Base-by-base conservation (phyloP, 2,888 invertebrate species). In the Habrosyne pyritoides region DNA sequence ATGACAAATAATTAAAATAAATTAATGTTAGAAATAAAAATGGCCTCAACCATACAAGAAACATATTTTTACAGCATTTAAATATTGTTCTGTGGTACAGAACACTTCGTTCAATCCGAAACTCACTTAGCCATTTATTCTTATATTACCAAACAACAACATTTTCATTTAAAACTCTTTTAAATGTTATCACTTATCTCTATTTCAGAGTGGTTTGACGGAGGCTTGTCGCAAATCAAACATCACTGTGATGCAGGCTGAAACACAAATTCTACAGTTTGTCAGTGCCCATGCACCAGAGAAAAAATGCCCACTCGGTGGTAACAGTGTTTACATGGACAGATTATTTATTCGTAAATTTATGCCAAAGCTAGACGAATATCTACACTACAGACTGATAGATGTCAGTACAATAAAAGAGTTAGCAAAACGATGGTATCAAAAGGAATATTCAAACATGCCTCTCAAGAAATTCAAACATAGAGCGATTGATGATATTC, bases 331-430 rank as follows among this genome's bases (percentile, higher is more conserved):
- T 3, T 96, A 97, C 71, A 95, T 96, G 94, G 99, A 99, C 82
- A 93, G 97, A 62, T 66, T 95, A 53, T 99, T 99, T 85, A 78
- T 99, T 22, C 78, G 84, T 10, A 96, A 96, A 86, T 95, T 96
- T 77, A 97, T 99, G 97, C 98, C 98, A 0, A 90, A 68, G 47
- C 86, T 99, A 6, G 82, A 96, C 76, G 79, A 94, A 0, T 97
- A 98, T 81, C 88, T 99, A 64, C 98, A 99, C 81, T 98, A 99
- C 84, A 94, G 99, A 71, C 96, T 98, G 48, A 95, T 99, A 62
- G 99, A 99, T 92, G 98, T 99, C 2, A 97, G 97, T 33, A 94
- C 97, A 0, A 87, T 99, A 18, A 99, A 98, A 82, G 98, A 99
- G 85, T 81, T 99, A 53, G 94, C 93, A 10, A 94, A 93, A 64